phyloP scores from a whole-genome alignment of 2,797 vertebrate species.

The Fringilla coelebs region DNA sequence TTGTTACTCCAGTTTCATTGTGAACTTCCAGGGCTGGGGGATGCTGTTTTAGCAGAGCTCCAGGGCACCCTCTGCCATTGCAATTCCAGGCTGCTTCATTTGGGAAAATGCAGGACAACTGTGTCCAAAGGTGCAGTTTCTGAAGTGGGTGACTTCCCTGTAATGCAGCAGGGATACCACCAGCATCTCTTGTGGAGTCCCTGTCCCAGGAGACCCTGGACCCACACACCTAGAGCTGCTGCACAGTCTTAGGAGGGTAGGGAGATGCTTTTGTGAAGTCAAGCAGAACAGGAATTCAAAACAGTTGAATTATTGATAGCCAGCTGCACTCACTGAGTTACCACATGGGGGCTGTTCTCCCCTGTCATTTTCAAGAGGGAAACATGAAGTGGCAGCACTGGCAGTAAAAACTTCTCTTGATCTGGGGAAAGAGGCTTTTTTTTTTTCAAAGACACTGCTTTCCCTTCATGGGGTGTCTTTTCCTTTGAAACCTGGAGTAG shows the following conservation, averaged over 20 bases:
- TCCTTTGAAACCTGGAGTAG: background rate
- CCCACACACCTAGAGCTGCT: background rate
- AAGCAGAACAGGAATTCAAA: background rate
- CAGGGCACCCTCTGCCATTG: background rate
- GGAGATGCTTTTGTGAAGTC: background rate
- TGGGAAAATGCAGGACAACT: background rate
- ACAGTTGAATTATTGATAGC: background rate
- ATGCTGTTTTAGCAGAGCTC: background rate
- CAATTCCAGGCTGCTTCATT: background rate
- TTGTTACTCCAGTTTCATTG: background rate
- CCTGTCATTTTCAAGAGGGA: background rate
- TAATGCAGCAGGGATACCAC: background rate
- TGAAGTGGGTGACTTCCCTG: background rate
- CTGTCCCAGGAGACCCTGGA: background rate
- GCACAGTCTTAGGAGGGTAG: background rate
- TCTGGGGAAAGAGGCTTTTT: background rate
- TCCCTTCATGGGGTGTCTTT: background rate
- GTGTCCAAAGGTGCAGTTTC: background rate
- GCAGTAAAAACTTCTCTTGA: background rate
- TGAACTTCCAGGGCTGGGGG: background rate
- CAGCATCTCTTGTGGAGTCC: background rate
- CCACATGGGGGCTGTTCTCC: rapidly evolving
- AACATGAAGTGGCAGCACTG: background rate
- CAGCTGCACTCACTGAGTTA: background rate
- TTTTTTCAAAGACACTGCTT: background rate